These are phyloP conservation scores for Brenthis hecate DNA, from an alignment of 2,888 invertebrate genomes.

Conservation along the genomic window DNA sequence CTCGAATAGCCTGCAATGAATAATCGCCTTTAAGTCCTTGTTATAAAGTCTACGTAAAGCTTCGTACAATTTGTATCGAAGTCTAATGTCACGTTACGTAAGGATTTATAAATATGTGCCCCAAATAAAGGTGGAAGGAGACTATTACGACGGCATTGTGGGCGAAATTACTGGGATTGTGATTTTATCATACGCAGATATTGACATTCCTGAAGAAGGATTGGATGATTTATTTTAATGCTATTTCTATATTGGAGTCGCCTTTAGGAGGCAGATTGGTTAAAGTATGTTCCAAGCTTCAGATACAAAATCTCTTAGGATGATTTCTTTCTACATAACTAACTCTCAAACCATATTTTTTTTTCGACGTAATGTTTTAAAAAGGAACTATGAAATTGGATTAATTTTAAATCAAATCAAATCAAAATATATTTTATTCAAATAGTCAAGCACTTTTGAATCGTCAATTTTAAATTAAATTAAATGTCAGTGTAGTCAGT, in stretches of 20 bases:
- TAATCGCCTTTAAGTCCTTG: not conserved
- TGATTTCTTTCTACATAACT: too few species aligned
- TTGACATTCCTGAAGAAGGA: constrained; percentile 8
- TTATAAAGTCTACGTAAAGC: not conserved
- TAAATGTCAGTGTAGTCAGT: too few species aligned
- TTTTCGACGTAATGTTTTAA: too few species aligned
- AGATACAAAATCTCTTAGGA: not conserved
- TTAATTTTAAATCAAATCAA: too few species aligned
- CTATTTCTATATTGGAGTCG: not conserved
- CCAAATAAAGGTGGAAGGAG: constrained; percentile 7
- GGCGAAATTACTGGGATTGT: constrained; percentile 17
- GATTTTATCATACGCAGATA: constrained; percentile 18
- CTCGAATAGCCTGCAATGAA: not conserved
- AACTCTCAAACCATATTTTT: too few species aligned
- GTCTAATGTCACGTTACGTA: constrained; percentile 2
- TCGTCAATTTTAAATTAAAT: too few species aligned
- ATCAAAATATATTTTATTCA: too few species aligned
- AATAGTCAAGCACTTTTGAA: too few species aligned
- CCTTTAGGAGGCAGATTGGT: too few species aligned
- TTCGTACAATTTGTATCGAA: constrained; percentile 2
- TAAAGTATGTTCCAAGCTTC: not conserved
- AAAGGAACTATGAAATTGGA: too few species aligned
- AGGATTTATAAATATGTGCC: constrained; percentile 15
- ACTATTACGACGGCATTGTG: constrained; percentile 17
- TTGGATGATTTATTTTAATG: constrained; percentile 8